Base-by-base conservation (phyloP, 2,888 invertebrate species). In the Aquatica leii region DNA sequence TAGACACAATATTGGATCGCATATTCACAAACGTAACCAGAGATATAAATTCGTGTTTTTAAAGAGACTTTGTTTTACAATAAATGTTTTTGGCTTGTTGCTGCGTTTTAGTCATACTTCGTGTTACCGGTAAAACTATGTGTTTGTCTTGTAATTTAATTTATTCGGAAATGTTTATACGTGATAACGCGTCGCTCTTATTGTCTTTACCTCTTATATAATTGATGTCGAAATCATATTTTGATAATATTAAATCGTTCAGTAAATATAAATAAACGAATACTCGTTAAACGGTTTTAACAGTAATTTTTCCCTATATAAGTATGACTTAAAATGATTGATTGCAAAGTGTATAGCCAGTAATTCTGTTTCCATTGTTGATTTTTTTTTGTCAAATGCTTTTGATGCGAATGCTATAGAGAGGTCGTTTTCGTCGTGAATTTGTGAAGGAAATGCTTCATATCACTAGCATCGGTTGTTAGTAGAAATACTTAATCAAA, bases 191-290 rank as follows among this genome's bases (percentile, higher is more conserved):
- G 43, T 43, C 43, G 12, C 14, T 6, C 6, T 15, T 17, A 14
- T 43, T 43, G 9, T 43, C 15, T 15, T 43, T 6, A 43, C 43
- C 43, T 43, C 14, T 43, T 24, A 43, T 17, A 17, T 43, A 43
- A 8, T 14, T 6, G 1, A 43, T 43, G 9, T 43, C 15, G 14
- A 43, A 43, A 43, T 43, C 12, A 8, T 15, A 43, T 43, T 43
- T 14, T 17, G 14, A 14, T 43, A 43, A 17, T 15, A 3, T 43
- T 9, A 17, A 14, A 12, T 43, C 17, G 1, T 43, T 43, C 43
- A 43, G 8, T 6, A 9, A 43, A 43, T 15, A 43, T 17, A 43
- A 12, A 43, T 43, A 43, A 4, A 15, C 12, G 6, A 43, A 43
- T 15, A 14, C 15, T 1, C 17, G 14, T 12, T 43, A 14, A 12